These are phyloP conservation scores for Deilephila elpenor DNA, from an alignment of 2,888 invertebrate genomes.

Conservation along the genomic window DNA sequence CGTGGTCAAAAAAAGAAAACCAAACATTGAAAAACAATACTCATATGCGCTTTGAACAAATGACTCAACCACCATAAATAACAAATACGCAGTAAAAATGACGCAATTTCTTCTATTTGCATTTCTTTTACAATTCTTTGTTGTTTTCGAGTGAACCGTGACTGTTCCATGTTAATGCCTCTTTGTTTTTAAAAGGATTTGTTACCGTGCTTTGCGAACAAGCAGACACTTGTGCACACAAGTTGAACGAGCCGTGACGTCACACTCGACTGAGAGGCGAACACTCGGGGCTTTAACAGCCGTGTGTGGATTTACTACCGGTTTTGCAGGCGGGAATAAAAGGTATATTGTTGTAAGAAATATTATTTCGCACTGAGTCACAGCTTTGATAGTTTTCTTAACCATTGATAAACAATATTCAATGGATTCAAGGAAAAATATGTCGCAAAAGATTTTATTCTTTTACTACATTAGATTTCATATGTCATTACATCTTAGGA, in stretches of 20 bases:
- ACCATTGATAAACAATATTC: no score
- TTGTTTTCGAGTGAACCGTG: not conserved
- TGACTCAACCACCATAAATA: slow-evolving; percentile 3
- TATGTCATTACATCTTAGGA: no score
- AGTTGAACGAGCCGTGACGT: slow-evolving; percentile 27
- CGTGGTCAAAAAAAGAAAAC: no score
- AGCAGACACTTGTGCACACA: slow-evolving; percentile 31
- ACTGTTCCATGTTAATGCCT: not conserved
- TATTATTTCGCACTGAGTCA: not conserved
- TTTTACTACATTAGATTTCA: no score
- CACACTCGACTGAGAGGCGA: not conserved
- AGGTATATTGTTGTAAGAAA: not conserved
- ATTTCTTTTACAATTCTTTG: not conserved
- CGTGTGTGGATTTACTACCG: not conserved
- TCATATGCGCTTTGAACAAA: not conserved
- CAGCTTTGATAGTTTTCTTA: not conserved
- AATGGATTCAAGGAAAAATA: no score
- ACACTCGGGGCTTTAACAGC: not conserved
- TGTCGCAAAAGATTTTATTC: no score
- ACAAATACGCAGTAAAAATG: not conserved
- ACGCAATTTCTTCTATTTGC: slow-evolving; percentile 7
- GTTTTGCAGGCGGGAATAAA: not conserved
- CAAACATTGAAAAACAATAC: not conserved
- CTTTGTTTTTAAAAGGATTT: slow-evolving; percentile 19
- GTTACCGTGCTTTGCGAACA: slow-evolving; percentile 27